These are phyloP conservation scores for Ochlodes sylvanus DNA, from an alignment of 2,888 invertebrate genomes.

Conservation along the genomic window DNA sequence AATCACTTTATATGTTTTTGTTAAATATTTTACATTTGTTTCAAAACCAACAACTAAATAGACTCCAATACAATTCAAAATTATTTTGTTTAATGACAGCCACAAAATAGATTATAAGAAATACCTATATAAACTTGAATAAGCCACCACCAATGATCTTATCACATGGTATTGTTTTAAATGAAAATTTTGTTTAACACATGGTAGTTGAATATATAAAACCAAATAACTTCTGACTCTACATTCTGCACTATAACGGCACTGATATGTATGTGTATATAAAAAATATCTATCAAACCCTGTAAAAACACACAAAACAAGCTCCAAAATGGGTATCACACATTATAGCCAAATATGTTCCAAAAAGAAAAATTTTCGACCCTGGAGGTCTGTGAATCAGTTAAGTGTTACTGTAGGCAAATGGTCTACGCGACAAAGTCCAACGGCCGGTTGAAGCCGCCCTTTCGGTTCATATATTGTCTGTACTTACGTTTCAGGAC, in stretches of 20 bases:
- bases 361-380: slow-evolving; percentile 38
- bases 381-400: slow-evolving; percentile 47
- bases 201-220: no score
- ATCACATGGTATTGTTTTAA: not conserved
- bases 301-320: slow-evolving; percentile 41
- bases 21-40: no score
- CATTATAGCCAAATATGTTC: slow-evolving; percentile 27
- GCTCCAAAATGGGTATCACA: slow-evolving; percentile 48
- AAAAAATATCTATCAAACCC: slow-evolving; percentile 29
- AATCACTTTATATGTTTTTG: no score
- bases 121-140: no score
- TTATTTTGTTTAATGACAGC: no score
- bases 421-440: slow-evolving; percentile 94
- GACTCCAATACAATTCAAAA: no score
- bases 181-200: no score
- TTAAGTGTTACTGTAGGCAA: slow-evolving; percentile 46
- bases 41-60: no score
- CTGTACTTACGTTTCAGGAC: slow-evolving; percentile 98
- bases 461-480: slow-evolving; percentile 99
- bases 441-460: slow-evolving; percentile 98
- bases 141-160: no score
- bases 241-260: slow-evolving; percentile 1
- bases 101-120: no score
- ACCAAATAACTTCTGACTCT: not conserved
- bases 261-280: slow-evolving; percentile 21